A percentile compares a stretch with the other conserved stretches of the same genome.
Conservation (phyloP, 2,888 invertebrate species). For the Neria commutata region DNA sequence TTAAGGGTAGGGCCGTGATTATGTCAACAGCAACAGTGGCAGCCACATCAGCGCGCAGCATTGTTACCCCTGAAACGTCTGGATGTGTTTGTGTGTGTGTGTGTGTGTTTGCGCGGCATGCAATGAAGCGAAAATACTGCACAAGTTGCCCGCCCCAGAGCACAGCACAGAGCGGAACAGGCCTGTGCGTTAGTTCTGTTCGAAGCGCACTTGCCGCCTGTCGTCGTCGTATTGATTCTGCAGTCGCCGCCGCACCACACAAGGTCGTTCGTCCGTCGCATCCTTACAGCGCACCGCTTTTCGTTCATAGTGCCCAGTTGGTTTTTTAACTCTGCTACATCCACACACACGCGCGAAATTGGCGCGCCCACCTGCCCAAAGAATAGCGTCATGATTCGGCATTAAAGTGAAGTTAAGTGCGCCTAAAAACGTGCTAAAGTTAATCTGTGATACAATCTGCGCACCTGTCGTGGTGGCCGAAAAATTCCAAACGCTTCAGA, state of each 20-base stretch:
- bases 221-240: not conserved
- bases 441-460: conserved; percentile 10
- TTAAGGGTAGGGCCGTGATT: conserved; percentile 50
- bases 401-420: not conserved
- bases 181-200: not conserved
- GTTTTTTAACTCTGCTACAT: too few relatives aligned
- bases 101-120: conserved; percentile 3
- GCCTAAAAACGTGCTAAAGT: not conserved
- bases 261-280: conserved; percentile 14
- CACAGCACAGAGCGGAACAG: not conserved
- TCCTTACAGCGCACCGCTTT: too few relatives aligned
- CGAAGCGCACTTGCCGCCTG: conserved; percentile 9
- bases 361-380: too few relatives aligned
- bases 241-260: not conserved
- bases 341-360: too few relatives aligned
- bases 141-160: conserved; percentile 31
- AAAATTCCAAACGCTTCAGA: too few relatives aligned
- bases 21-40: conserved; percentile 40
- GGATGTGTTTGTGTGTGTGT: conserved; percentile 7
- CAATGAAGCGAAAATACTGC: not conserved
- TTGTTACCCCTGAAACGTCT: conserved; percentile 1
- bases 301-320: too few relatives aligned
- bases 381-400: not conserved
- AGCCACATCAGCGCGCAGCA: conserved; percentile 13
- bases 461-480: not conserved